Percentiles rank a stretch among this genome's conserved stretches.
Conservation (phyloP, 2,888 invertebrate species). For the Lithophane semibrunnea region DNA sequence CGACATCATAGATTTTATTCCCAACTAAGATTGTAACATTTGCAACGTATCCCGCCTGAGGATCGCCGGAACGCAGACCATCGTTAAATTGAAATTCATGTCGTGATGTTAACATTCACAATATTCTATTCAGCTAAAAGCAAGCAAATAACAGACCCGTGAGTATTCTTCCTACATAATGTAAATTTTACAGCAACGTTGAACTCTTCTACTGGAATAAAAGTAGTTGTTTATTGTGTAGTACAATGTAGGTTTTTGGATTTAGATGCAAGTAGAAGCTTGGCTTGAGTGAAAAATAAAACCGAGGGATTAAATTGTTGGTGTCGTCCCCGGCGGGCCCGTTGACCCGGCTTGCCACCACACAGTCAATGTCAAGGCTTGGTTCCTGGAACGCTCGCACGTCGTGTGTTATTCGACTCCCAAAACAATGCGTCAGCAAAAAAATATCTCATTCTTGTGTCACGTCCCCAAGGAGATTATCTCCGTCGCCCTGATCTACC, state of each 20-base stretch:
- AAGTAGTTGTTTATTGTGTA: slow-evolving; percentile 61
- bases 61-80: slow-evolving; percentile 65
- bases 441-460: slow-evolving; percentile 80
- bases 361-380: slow-evolving; percentile 68
- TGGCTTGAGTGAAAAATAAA: slow-evolving; percentile 20
- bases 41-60: slow-evolving; percentile 57
- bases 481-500: slow-evolving; percentile 79
- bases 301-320: slow-evolving; percentile 3
- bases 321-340: slow-evolving; percentile 32
- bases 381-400: slow-evolving; percentile 64
- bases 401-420: slow-evolving; percentile 67
- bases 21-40: slow-evolving; percentile 71
- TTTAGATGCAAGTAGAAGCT: slow-evolving; percentile 21
- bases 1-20: slow-evolving; percentile 69
- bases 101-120: slow-evolving; percentile 75
- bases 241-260: slow-evolving; percentile 53
- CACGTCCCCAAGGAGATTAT: slow-evolving; percentile 84
- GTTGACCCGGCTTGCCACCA: slow-evolving; percentile 49
- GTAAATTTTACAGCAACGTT: slow-evolving; percentile 70
- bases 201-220: slow-evolving; percentile 63
- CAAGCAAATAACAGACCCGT: slow-evolving; percentile 69
- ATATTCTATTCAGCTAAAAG: slow-evolving; percentile 79
- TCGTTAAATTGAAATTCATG: slow-evolving; percentile 81
- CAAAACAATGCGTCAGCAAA: slow-evolving; percentile 86
- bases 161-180: slow-evolving; percentile 70